These are phyloP conservation scores for Eulemur macaco DNA, from an alignment of 2,113 vertebrate species.

Conservation along the genomic window DNA sequence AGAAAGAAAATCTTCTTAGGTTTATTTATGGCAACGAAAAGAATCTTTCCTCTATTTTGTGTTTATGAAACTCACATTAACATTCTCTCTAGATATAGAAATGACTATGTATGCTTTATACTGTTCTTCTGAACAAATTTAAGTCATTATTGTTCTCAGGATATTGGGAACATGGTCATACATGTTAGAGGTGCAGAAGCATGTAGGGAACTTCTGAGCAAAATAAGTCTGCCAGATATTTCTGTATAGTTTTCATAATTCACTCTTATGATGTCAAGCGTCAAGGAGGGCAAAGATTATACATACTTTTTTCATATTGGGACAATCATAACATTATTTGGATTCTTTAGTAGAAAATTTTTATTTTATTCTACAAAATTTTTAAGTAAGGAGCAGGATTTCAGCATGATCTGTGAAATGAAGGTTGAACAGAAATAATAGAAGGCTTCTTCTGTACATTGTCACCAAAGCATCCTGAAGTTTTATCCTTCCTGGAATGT, in stretches of 20 bases:
- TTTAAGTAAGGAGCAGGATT: background rate
- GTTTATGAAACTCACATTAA: background rate
- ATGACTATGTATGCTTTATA: background rate
- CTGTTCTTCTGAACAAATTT: background rate
- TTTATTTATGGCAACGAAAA: conserved; percentile 18
- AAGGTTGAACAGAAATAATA: background rate
- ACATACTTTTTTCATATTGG: background rate
- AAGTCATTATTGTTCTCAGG: background rate
- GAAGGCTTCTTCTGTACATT: background rate
- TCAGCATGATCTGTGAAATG: background rate
- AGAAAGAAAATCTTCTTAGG: background rate
- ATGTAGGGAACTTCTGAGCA: background rate
- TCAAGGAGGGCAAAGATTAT: background rate
- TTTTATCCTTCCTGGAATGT: background rate
- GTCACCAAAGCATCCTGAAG: background rate
- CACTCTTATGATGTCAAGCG: background rate
- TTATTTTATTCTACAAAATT: background rate
- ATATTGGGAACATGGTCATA: background rate
- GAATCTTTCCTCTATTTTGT: background rate
- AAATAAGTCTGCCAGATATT: background rate
- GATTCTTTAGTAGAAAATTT: background rate
- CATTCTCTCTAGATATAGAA: conserved; percentile 9
- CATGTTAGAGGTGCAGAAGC: background rate
- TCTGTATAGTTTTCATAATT: background rate
- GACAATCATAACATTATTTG: conserved; percentile 33